These are phyloP conservation scores for Ceyx melanurus DNA, from an alignment of 2,113 vertebrate species.

Conservation along the genomic window DNA sequence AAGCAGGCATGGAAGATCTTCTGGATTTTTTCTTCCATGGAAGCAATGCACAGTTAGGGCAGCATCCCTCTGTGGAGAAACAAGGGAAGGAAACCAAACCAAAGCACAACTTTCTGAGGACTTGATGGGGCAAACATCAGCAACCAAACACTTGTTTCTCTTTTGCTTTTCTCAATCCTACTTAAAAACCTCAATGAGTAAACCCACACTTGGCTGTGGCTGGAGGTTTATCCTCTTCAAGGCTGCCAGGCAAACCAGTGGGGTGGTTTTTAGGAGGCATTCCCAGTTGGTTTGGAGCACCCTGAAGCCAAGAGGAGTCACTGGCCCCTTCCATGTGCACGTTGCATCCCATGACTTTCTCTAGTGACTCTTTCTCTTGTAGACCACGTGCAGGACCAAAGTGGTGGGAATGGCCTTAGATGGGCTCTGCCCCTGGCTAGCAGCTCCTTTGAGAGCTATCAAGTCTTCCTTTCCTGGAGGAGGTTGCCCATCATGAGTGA, in stretches of 20 bases:
- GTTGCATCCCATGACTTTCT: not conserved
- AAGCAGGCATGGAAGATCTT: not conserved
- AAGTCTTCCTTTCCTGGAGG: not conserved
- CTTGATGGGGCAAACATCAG: not conserved
- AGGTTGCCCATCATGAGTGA: not conserved
- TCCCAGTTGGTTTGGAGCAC: not conserved
- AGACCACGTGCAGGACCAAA: not conserved
- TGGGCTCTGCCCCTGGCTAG: not conserved
- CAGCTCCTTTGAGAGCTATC: not conserved
- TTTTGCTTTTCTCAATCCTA: too few relatives aligned
- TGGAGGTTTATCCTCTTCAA: not conserved
- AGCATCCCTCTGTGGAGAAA: not conserved
- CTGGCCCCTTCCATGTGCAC: not conserved
- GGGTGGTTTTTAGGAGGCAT: not conserved
- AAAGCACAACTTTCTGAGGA: not conserved
- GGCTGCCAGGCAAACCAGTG: not conserved
- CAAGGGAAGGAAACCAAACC: accelerated
- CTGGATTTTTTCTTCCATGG: not conserved
- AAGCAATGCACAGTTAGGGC: not conserved
- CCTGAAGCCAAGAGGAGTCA: not conserved
- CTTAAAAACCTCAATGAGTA: too few relatives aligned
- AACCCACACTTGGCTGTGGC: not conserved
- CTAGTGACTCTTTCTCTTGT: not conserved
- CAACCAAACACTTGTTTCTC: not conserved
- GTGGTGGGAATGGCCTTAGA: not conserved